Conservation (phyloP, 1,140 invertebrate species). For the Tribolium castaneum region DNA sequence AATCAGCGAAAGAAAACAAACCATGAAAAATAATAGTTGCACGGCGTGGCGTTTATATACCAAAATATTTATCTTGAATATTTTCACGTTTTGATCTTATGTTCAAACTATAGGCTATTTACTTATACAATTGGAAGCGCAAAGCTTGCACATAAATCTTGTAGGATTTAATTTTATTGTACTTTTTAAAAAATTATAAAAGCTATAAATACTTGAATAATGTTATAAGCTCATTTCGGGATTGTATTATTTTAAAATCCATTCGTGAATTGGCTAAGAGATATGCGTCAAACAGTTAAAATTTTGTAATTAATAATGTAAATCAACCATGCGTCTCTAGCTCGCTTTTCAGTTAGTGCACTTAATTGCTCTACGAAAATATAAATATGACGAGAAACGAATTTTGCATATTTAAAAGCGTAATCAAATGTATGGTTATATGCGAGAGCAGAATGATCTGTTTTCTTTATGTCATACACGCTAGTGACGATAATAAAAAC, state of each 20-base stretch:
- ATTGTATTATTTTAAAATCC: conserved; percentile 47
- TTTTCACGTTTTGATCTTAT: conserved; percentile 2
- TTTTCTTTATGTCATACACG: conserved; percentile 14
- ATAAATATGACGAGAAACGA: not conserved
- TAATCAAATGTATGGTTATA: conserved; percentile 14
- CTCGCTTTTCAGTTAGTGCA: not conserved
- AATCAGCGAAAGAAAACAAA: conserved; percentile 40
- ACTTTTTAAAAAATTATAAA: conserved; percentile 55
- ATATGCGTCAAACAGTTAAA: conserved; percentile 38
- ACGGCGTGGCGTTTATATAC: conserved; percentile 1
- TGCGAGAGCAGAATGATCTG: conserved; percentile 8
- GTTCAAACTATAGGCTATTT: conserved; percentile 31
- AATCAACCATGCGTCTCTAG: not conserved
- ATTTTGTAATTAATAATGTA: not conserved
- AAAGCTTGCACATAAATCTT: conserved; percentile 46
- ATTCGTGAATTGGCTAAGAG: conserved; percentile 42
- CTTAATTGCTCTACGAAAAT: not conserved
- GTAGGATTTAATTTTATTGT: conserved; percentile 41
- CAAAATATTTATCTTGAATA: conserved; percentile 37
- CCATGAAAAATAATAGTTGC: not conserved
- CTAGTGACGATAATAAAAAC: conserved; percentile 44
- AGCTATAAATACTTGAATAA: conserved; percentile 46
- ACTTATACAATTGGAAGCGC: conserved; percentile 46
- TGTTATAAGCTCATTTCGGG: conserved; percentile 53
- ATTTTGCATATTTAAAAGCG: conserved; percentile 24